phyloP scores from a whole-genome alignment of 1,140 invertebrate species.

The Oncopodura yosiiana region DNA sequence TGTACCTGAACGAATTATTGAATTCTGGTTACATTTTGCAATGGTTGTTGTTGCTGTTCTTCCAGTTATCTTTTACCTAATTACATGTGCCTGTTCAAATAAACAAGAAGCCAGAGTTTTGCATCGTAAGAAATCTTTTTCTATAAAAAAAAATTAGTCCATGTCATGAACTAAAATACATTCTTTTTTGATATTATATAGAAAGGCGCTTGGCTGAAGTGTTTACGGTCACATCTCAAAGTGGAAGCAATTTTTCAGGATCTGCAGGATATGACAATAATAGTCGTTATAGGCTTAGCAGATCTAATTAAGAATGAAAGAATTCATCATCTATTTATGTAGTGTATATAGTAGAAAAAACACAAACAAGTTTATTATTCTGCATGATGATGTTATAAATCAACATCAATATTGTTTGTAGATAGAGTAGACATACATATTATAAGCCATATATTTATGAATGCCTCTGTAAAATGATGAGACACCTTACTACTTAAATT shows the following conservation, averaged over 20 bases:
- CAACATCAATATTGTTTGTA: too few species aligned
- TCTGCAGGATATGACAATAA: not conserved
- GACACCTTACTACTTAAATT: too few species aligned
- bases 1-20: conserved; percentile 5
- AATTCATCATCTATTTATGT: too few species aligned
- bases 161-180: not conserved
- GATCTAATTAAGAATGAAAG: too few species aligned
- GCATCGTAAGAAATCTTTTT: conserved; percentile 24
- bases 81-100: conserved; percentile 12
- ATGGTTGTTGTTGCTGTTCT: conserved; percentile 17
- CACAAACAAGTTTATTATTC: too few species aligned
- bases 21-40: conserved; percentile 14
- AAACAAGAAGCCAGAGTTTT: conserved; percentile 30
- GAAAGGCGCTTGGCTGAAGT: conserved; percentile 12
- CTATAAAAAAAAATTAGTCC: too few species aligned
- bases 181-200: not conserved
- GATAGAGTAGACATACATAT: too few species aligned
- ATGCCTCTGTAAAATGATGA: too few species aligned
- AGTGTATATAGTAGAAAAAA: too few species aligned
- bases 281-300: not conserved
- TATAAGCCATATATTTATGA: too few species aligned
- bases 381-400: too few species aligned
- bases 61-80: conserved; percentile 27
- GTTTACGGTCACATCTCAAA: conserved; percentile 15
- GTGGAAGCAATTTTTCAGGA: not conserved